These are phyloP conservation scores for Onychostoma macrolepis DNA, from an alignment of 2,113 vertebrate genomes.

Conservation along the genomic window DNA sequence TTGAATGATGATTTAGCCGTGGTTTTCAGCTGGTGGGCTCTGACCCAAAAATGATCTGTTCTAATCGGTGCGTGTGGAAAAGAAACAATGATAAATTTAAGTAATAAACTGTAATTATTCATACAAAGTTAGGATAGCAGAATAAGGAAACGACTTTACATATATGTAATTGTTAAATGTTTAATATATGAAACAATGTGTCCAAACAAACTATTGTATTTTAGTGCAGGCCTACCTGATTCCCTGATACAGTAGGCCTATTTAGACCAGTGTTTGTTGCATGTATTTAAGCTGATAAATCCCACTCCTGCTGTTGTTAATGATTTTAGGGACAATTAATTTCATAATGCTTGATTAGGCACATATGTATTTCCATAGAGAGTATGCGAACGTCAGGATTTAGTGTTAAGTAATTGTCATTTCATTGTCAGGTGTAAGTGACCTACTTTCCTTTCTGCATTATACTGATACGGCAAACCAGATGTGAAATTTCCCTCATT, in stretches of 20 bases:
- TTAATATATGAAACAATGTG: background rate
- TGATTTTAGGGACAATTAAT: background rate
- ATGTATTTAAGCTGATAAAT: background rate
- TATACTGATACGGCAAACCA: background rate
- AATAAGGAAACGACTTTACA: background rate
- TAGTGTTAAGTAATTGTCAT: background rate
- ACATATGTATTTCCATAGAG: background rate
- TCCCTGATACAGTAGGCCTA: background rate
- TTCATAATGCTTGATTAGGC: background rate
- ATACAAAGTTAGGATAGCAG: background rate
- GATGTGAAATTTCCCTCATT: background rate
- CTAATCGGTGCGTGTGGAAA: background rate
- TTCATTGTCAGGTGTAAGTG: background rate
- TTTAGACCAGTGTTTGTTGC: background rate
- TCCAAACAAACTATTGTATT: background rate
- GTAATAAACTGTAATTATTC: background rate
- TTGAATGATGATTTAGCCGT: background rate
- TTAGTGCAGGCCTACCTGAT: background rate
- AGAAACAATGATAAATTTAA: background rate
- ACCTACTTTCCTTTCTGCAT: conserved; percentile 19
- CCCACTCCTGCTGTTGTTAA: background rate
- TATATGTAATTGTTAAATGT: background rate
- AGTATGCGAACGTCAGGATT: background rate
- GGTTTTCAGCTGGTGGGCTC: background rate
- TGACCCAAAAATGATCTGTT: background rate